These are phyloP conservation scores for Eulemur albifrons DNA, from an alignment of 2,797 vertebrate species.

Conservation along the genomic window DNA sequence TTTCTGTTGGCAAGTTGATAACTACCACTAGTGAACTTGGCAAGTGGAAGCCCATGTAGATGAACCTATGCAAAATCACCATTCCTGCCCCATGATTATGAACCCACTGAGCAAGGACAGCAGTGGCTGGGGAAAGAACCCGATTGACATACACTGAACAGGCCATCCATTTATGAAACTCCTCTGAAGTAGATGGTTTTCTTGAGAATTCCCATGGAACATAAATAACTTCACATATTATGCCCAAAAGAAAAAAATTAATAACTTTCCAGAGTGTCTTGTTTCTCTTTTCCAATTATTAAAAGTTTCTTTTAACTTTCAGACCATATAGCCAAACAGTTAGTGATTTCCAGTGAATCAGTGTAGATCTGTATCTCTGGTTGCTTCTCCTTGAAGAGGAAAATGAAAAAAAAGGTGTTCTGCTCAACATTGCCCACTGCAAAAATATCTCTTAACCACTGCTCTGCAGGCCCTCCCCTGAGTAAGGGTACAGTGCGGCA, in stretches of 20 bases:
- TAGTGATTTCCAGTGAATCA: neutral
- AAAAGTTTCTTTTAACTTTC: neutral
- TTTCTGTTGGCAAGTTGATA: neutral
- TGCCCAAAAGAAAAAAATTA: neutral
- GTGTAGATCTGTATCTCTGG: neutral
- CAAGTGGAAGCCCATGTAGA: neutral
- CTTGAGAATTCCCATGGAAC: neutral
- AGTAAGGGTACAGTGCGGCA: neutral
- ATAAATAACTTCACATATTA: neutral
- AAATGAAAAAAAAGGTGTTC: neutral
- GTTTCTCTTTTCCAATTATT: neutral
- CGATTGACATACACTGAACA: neutral
- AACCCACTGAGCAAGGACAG: neutral
- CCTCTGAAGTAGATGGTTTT: neutral
- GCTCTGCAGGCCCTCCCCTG: neutral
- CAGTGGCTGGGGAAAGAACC: neutral
- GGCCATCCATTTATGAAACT: neutral
- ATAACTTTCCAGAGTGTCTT: neutral
- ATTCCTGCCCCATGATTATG: neutral
- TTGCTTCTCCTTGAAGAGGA: neutral
- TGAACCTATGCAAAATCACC: neutral
- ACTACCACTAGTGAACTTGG: neutral
- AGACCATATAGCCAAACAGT: neutral
- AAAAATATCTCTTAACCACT: neutral
- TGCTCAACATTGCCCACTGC: neutral